Base-by-base conservation (phyloP, 2,797 vertebrate species). In the Mionectes olivaceus region DNA sequence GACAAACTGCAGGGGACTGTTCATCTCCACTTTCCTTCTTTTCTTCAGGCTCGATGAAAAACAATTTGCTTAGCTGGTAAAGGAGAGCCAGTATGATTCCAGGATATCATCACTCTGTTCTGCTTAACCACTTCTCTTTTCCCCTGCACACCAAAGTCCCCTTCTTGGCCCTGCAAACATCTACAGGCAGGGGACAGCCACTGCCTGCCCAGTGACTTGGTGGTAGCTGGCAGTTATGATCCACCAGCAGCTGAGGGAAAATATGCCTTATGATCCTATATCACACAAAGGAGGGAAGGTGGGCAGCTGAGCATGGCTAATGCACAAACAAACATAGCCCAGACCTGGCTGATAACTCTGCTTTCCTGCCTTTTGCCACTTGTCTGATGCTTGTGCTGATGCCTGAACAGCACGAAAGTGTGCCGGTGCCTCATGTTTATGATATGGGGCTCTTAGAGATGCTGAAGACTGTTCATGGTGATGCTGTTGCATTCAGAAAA, bases 401-500 rank as follows among this genome's bases (percentile, higher is more conserved):
- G 60, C 37, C 87, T 73, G 67, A 75, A 47, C 6, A 70, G 30
- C 53, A 59, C 0, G 11, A 81, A 65, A 56, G 41, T n/a, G n/a
- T 67, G 44, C 30, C 5, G 4, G 75, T 74, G 73, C 21, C 49
- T 88, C 47, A 16, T 77, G 50, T 46, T 47, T 52, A 14, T 68
- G 41, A 88, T 30, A 43, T 1, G 8, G n/a, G 28, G 15, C 14
- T 93, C 78, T 69, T 53, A 44, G 64, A 81, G 49, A 43, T 76
- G 50, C 44, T 91, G 56, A 87, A 63, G 37, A 37, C 57, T 8
- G 0, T 84, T 69, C 25, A 12, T 13, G 73, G 41, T 2, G 2
- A 50, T 74, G 41, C 25, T 74, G 53, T 53, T 89, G 35, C n/a
- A n/a, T 49, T 92, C 37, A 55, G 67, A 93, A 81, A 37, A 89